phyloP scores from a whole-genome alignment of 2,797 vertebrate species.

The Tamandua tetradactyla region DNA sequence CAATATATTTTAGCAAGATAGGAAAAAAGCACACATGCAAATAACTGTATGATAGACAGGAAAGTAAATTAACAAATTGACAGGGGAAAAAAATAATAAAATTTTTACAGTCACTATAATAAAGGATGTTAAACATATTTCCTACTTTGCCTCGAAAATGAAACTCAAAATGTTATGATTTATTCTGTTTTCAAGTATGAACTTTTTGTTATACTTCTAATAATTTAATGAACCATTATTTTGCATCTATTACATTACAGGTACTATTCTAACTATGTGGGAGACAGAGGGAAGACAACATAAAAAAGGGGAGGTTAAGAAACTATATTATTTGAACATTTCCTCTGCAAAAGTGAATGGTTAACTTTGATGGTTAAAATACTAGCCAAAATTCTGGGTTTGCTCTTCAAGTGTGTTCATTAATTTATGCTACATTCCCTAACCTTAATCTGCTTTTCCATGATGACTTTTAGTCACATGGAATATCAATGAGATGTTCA shows the following conservation, averaged over 20 bases:
- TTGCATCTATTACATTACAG: background rate
- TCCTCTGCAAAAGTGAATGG: background rate
- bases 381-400: background rate
- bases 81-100: slow-evolving; percentile 56
- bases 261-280: background rate
- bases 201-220: slow-evolving; percentile 23
- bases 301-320: background rate
- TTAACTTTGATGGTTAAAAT: background rate
- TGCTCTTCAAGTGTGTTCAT: background rate
- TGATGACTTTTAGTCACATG: background rate
- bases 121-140: slow-evolving; percentile 50
- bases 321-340: background rate
- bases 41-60: slow-evolving; percentile 31
- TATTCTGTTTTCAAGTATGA: slow-evolving; percentile 48
- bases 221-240: slow-evolving; percentile 36
- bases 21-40: slow-evolving; percentile 33
- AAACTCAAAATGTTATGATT: slow-evolving; percentile 54
- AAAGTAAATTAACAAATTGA: slow-evolving; percentile 63
- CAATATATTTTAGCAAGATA: slow-evolving; percentile 26
- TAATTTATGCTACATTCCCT: background rate
- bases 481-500: background rate
- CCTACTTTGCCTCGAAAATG: slow-evolving; percentile 30
- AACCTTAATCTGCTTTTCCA: background rate
- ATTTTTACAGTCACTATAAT: slow-evolving; percentile 47
- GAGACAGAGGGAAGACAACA: background rate